Evolutionary conservation across 1,140 invertebrate species (phyloP).

Genomic region (Plectrocnemia conspersa): DNA sequence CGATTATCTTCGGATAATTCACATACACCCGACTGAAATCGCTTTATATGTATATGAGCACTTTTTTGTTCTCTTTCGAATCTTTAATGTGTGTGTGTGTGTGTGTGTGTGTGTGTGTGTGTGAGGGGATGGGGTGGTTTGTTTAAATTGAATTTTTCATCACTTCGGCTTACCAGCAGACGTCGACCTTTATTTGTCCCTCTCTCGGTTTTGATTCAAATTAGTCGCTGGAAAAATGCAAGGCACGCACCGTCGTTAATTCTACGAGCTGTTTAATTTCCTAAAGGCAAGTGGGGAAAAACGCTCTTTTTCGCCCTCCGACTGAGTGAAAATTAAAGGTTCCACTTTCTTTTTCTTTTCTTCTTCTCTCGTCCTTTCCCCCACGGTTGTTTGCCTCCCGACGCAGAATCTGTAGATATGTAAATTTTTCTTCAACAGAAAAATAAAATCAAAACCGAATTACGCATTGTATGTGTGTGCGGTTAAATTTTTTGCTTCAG

Average conservation of each 20-base stretch:
- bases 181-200: constrained; percentile 15
- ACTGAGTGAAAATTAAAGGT: constrained; percentile 34
- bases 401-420: constrained; percentile 21
- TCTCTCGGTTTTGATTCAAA: constrained; percentile 26
- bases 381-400: constrained; percentile 24
- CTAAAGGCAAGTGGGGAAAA: constrained; percentile 21
- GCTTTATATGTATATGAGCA: no score
- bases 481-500: no score
- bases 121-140: no score
- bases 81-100: no score
- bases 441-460: no score
- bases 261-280: constrained; percentile 29
- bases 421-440: constrained; percentile 30
- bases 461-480: no score
- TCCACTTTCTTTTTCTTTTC: constrained; percentile 24
- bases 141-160: constrained; percentile 19
- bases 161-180: not conserved
- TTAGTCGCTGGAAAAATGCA: constrained; percentile 29
- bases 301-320: constrained; percentile 9
- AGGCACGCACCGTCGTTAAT: constrained; percentile 28
- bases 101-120: no score
- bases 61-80: no score
- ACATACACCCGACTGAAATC: no score
- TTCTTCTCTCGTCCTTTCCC: constrained; percentile 1
- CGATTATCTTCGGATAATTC: no score